A percentile compares a stretch with the other conserved stretches of the same genome.
Conservation (phyloP, 2,113 vertebrate species). For the Urocolius indicus region DNA sequence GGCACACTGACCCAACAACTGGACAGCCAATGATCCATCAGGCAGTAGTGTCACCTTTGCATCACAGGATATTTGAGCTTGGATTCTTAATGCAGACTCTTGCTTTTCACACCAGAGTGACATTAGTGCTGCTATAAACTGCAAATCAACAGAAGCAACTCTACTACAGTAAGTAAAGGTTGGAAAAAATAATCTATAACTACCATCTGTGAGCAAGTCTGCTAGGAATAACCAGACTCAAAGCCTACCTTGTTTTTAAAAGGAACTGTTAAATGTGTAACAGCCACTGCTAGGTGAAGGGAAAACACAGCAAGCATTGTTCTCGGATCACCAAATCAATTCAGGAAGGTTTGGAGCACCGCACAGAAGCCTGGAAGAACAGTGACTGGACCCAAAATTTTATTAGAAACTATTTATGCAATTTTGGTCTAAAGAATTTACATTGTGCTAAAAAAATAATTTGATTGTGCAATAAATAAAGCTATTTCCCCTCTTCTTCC, state of each 20-base stretch:
- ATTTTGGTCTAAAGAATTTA: constrained; percentile 9
- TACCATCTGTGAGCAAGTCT: not conserved
- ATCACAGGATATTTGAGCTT: not conserved
- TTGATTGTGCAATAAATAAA: constrained; percentile 44
- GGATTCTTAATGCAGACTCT: not conserved
- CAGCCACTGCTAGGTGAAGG: not conserved
- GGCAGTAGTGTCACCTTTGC: not conserved
- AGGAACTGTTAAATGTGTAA: not conserved
- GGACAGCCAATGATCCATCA: not conserved
- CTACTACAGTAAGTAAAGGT: not conserved
- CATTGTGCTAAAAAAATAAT: not conserved
- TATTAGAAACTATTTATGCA: not conserved
- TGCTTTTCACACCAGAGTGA: not conserved
- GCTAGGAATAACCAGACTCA: not conserved
- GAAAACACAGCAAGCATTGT: not conserved
- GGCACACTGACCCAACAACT: not conserved
- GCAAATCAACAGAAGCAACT: not conserved
- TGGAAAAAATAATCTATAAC: not conserved
- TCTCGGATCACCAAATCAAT: not conserved
- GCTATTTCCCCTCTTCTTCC: not conserved
- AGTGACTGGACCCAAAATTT: not conserved
- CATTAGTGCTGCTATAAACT: not conserved
- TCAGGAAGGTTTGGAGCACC: not conserved
- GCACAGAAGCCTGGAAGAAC: constrained; percentile 1
- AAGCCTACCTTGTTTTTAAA: not conserved